phyloP scores from a whole-genome alignment of 2,113 vertebrate species.

The Hylia prasina region DNA sequence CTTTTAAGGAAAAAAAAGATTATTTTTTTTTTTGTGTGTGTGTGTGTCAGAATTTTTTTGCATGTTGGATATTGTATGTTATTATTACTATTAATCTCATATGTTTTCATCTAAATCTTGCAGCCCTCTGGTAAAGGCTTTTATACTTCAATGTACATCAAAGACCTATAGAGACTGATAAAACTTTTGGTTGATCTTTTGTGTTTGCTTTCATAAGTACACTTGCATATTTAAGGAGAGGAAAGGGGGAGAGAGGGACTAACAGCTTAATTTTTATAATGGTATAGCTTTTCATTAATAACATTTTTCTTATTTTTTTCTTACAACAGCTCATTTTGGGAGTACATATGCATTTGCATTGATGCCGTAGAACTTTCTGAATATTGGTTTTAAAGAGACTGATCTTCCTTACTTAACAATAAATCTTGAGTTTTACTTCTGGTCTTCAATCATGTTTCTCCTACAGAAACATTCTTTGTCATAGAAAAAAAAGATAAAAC shows the following conservation, averaged over 20 bases:
- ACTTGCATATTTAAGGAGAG: fast-evolving
- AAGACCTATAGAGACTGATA: neutral
- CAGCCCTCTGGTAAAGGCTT: neutral
- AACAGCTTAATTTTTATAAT: neutral
- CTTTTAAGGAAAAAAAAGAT: neutral
- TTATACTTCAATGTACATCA: neutral
- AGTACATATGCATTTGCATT: neutral
- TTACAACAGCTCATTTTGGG: neutral
- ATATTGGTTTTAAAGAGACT: neutral
- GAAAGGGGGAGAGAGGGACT: neutral
- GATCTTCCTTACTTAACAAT: neutral
- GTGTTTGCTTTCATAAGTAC: neutral
- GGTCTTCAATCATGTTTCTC: neutral
- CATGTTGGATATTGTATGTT: neutral
- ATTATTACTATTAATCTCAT: neutral
- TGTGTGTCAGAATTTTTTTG: neutral
- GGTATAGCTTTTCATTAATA: neutral
- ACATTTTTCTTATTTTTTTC: fast-evolving
- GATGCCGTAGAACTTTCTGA: neutral
- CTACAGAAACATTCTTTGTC: neutral
- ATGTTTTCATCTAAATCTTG: neutral
- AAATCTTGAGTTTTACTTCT: neutral
- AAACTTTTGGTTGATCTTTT: neutral
- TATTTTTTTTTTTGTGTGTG: neutral
- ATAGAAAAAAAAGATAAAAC: neutral